Base-by-base conservation (phyloP, 2,113 vertebrate species). In the Syngnathus scovelli region DNA sequence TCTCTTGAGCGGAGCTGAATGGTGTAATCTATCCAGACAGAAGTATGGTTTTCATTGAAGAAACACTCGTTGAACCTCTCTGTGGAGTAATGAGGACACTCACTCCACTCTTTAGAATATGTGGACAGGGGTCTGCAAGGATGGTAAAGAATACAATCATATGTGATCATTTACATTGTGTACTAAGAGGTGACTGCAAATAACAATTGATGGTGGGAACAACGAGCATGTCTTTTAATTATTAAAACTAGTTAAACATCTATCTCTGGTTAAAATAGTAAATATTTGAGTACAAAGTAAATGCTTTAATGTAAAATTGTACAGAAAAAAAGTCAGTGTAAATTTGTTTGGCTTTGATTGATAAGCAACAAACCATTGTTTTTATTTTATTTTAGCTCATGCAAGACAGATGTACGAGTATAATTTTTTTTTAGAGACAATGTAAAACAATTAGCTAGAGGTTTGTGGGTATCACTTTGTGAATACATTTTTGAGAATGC, bases 71-170 rank as follows among this genome's bases (percentile, higher is more conserved):
- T 91, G 61, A 85, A 83, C 61, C 77, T 88, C 39, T 90, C 83
- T 5, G 86, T 82, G 81, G 92, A 86, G 88, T 96, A 97, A 81
- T 94, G 91, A 6, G 96, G 96, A 78, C 96, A 99, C 80, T 99
- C 95, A 16, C 76, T 91, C 96, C 96, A 97, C 64, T 92, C 75
- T 49, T 33, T 49, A 0, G 52, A 44, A 21, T 62, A 39, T 1
- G 2, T 0, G 0, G 4, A 15, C 2, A 19, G 55, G 1, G 27
- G 12, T 46, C 86, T 89, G 78, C 3, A 13, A 23, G 37, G n/a
- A 46, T 8, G 11, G 1, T 1, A 2, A 38, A 37, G 38, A 66
- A 36, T 39, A 37, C n/a, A 54, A 18, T 23, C 21, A 16, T 33
- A 33, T 43, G 5, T 21, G n/a, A 61, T 61, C 60, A 43, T n/a